phyloP scores from a whole-genome alignment of 2,797 vertebrate species.

The Decapterus maruadsi region DNA sequence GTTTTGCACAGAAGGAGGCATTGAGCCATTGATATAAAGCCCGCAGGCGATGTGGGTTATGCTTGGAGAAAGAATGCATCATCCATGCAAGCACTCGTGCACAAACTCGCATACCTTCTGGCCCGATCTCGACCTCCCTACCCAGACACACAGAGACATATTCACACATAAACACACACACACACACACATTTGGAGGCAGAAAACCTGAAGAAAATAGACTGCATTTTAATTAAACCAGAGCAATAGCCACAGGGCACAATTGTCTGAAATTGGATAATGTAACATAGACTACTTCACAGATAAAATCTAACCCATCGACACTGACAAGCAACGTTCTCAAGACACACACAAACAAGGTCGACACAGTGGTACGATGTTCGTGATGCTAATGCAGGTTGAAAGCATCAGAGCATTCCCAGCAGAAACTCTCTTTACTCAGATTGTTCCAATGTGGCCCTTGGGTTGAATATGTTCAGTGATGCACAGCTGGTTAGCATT shows the following conservation, averaged over 20 bases:
- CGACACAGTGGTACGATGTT: background rate
- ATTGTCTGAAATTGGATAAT: slow-evolving; percentile 49
- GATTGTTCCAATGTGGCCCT: slow-evolving; percentile 35
- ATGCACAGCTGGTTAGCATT: slow-evolving; percentile 34
- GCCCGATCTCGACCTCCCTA: slow-evolving; percentile 19
- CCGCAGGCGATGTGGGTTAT: slow-evolving; percentile 38
- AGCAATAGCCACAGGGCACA: slow-evolving; percentile 39
- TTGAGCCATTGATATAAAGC: slow-evolving; percentile 48
- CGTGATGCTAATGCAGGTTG: slow-evolving; percentile 18
- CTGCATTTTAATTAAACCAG: slow-evolving; percentile 63
- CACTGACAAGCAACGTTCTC: slow-evolving; percentile 37
- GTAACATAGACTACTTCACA: slow-evolving; percentile 73
- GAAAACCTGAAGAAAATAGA: slow-evolving; percentile 63
- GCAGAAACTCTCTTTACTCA: slow-evolving; percentile 13
- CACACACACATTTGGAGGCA: slow-evolving; percentile 28
- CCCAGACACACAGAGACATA: slow-evolving; percentile 25
- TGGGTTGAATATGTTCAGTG: slow-evolving; percentile 31
- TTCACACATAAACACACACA: slow-evolving; percentile 1
- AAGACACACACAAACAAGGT: slow-evolving; percentile 32
- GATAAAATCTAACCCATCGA: slow-evolving; percentile 51
- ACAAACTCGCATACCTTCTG: slow-evolving; percentile 27
- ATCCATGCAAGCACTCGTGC: slow-evolving; percentile 28
- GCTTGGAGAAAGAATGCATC: slow-evolving; percentile 48
- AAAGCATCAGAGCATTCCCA: slow-evolving; percentile 29
- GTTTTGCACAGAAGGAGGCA: slow-evolving; percentile 45